Base-by-base conservation (phyloP, 1,140 invertebrate genomes). In the Acromyrmex heyeri region DNA sequence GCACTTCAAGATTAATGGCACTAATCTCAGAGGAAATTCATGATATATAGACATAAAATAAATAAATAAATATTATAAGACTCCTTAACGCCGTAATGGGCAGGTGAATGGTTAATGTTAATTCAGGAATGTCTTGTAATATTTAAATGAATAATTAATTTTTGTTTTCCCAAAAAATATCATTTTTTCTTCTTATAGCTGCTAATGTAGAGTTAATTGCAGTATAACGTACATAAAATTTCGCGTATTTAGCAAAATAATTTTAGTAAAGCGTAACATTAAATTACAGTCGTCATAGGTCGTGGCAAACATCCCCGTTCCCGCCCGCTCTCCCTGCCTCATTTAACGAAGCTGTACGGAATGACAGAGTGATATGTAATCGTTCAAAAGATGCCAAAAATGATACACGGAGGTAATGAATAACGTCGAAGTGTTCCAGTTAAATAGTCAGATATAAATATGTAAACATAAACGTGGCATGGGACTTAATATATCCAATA, bases 381-480 rank as follows among this genome's bases (percentile, higher is more conserved):
- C 30, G 77, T 88, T 89, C 61, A 69, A 87, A 72, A 64, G 79
- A 83, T 64, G 81, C 67, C 30, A 59, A 55, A n/a, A 34, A 48
- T 5, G 61, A 86, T 87, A 86, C 57, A 83, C 57, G 79, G 83
- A 83, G 82, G 77, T 79, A 78, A 73, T 48, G 75, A 90, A 77
- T 90, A 88, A 91, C 53, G 59, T 91, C 55, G 48, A 78, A 87
- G 88, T 91, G 88, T 91, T 91, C 90, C n/a, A 61, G 77, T 82
- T 73, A 91, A 91, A 91, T 91, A 90, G 73, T 90, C 90, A 86
- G 69, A 16, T 50, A 87, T 76, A 91, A 72, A 73, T 77, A 78
- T 85, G 86, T 89, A 67, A 67, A 88, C 18, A 91, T 86, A 91
- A 62, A 78, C 21, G 70, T 78, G 85, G 70, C 85, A 76, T 86